Evolutionary conservation across 2,797 vertebrate species (phyloP).

Genomic region (Enteromius viviparus): DNA sequence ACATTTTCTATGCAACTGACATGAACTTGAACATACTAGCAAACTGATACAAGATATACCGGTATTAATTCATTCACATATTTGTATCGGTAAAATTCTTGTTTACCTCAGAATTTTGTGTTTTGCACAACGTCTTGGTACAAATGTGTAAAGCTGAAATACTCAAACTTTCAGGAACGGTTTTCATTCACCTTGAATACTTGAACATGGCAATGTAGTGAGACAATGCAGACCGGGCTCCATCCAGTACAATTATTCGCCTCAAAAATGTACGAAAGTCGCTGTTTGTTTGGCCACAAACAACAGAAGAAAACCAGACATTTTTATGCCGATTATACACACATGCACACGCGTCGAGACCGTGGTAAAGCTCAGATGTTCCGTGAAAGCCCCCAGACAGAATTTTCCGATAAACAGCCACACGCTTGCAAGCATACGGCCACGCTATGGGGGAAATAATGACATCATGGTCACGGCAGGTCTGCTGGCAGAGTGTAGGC

Average conservation of each 20-base stretch:
- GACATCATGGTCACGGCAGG: constrained; percentile 61
- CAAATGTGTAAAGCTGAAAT: background rate
- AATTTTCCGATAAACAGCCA: constrained; percentile 60
- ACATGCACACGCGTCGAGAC: background rate
- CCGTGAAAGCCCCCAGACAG: constrained; percentile 54
- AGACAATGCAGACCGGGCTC: background rate
- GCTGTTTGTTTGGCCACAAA: background rate
- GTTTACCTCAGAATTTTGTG: background rate
- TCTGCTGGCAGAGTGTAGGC: constrained; percentile 55
- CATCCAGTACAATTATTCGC: background rate
- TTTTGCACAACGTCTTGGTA: background rate
- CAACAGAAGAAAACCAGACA: constrained; percentile 12
- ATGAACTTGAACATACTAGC: background rate
- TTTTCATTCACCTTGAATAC: background rate
- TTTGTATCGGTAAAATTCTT: background rate
- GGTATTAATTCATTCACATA: background rate
- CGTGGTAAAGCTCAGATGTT: constrained; percentile 54
- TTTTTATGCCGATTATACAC: constrained; percentile 3
- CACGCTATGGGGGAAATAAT: constrained; percentile 58
- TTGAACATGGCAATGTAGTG: background rate
- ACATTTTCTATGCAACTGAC: background rate
- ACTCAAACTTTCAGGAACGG: background rate
- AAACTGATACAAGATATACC: too few relatives aligned
- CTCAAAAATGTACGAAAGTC: background rate
- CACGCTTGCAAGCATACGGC: constrained; percentile 27